phyloP scores from a whole-genome alignment of 2,797 vertebrate species.

The Ciconia nigra region DNA sequence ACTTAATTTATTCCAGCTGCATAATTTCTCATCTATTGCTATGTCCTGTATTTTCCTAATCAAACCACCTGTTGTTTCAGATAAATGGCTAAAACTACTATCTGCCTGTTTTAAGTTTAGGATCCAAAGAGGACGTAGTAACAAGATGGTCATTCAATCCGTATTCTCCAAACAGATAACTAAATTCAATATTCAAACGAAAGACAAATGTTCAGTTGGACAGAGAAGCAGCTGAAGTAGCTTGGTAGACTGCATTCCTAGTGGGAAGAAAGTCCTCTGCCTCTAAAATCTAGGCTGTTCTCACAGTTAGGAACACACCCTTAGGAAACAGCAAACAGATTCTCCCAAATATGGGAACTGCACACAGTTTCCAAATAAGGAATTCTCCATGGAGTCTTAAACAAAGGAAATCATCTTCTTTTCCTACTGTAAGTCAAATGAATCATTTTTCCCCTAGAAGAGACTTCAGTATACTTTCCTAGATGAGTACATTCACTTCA shows the following conservation, averaged over 20 bases:
- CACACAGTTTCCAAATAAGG: slow-evolving; percentile 30
- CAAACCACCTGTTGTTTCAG: slow-evolving; percentile 9
- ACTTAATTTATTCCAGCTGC: background rate
- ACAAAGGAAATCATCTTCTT: slow-evolving; percentile 8
- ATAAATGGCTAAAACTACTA: background rate
- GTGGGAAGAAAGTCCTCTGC: background rate
- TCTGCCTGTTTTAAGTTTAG: background rate
- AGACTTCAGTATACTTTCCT: background rate
- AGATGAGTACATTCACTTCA: background rate
- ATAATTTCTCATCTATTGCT: background rate
- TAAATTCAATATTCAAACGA: background rate
- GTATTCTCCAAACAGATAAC: background rate
- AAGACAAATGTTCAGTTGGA: background rate
- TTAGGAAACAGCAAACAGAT: slow-evolving; percentile 29
- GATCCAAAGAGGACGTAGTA: background rate
- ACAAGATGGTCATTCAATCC: background rate
- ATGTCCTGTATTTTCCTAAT: background rate
- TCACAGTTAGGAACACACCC: slow-evolving; percentile 15
- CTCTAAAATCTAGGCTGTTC: slow-evolving; percentile 1
- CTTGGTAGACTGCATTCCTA: background rate
- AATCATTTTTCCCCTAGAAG: background rate
- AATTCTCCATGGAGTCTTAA: background rate
- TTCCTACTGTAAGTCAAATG: background rate
- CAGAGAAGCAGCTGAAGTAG: background rate
- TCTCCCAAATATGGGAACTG: background rate